Evolutionary conservation across 2,797 vertebrate genomes (phyloP), one percentile per base, ranked within the genome.

Genomic region (Sebastes nivosus): DNA sequence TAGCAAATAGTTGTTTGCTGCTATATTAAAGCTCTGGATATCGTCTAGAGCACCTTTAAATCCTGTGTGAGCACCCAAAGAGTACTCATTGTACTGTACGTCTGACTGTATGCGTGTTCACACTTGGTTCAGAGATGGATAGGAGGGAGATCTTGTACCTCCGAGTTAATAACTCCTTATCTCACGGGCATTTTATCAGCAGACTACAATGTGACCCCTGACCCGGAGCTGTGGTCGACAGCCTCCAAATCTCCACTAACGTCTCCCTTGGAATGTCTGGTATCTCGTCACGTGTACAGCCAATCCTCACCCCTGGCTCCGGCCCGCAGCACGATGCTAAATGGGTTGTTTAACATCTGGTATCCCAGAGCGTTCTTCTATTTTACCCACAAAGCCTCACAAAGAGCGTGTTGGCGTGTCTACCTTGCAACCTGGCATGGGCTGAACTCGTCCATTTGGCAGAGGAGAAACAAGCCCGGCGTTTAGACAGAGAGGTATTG

Each of bases 221-320:
- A 88, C 82, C 74, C 82, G 2, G 46, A 79, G 71, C 81, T 78
- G 81, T 64, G 70, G 64, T 77, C 64, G 71, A 79, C 75, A 73
- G 67, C 66, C 75, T 74, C 66, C 9, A 14, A 27, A 34, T 80
- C 70, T 77, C 67, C 60, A 54, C 73, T 61, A 42, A 67, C 36
- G 0, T 67, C 46, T 64, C 67, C 24, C 57, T 25, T 60, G 87
- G 86, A 92, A 92, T 90, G 88, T 85, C 69, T 85, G 87, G 74
- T 38, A 91, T 90, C 83, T 79, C 65, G 27, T 82, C 72, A 34
- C 57, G 32, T 71, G 61, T 38, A 4, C 11, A 36, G n/a, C 63
- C 12, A 2, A 67, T 75, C 68, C 24, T 83, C 16, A 18, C 42
- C 52, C 18, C 38, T 46, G 42, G 42, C 16, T 3, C 16, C 50